Base-by-base conservation (phyloP, 2,113 vertebrate species). In the Eublepharis macularius region DNA sequence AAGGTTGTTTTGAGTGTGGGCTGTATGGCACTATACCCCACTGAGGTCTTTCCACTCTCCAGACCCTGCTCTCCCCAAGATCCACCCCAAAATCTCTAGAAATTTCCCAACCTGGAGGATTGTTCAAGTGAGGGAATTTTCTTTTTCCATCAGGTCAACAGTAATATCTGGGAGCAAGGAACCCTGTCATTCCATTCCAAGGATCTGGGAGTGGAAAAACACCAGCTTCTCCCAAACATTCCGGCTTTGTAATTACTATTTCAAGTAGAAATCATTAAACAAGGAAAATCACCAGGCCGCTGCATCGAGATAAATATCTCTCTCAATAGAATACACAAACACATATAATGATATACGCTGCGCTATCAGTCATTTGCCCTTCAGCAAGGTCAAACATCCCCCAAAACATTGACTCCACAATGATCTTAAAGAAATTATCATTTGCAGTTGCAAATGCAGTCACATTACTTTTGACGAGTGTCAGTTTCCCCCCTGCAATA, bases 401-500 rank as follows among this genome's bases (percentile, higher is more conserved):
- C 69, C 81, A 80, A 92, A 93, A 90, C 82, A 89, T 89, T 91
- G 82, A 49, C 90, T 87, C 80, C 82, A 82, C 86, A 83, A 65
- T 1, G 29, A 90, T 95, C 95, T 92, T 94, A 91, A 81, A 93
- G 92, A 95, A 95, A 95, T 94, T 91, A 95, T 95, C 89, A 91
- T 93, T 91, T 91, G 89, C 89, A 88, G 43, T 91, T 87, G 91
- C 94, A 94, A 95, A 95, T 91, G 93, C 87, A 90, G 89, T 92
- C 90, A 84, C 84, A 91, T 95, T 94, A 95, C 93, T 96, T 95
- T 93, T 91, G 86, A 92, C 16, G 51, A 95, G 94, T 95, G 94
- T 96, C 96, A 95, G 92, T 95, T 96, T 96, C 92, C 91, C 49
- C 91, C 85, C 88, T 86, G 87, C 91, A 93, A 95, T 94, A 96